These are phyloP conservation scores for Toxostoma redivivum DNA, from an alignment of 2,113 vertebrate genomes.

Conservation along the genomic window DNA sequence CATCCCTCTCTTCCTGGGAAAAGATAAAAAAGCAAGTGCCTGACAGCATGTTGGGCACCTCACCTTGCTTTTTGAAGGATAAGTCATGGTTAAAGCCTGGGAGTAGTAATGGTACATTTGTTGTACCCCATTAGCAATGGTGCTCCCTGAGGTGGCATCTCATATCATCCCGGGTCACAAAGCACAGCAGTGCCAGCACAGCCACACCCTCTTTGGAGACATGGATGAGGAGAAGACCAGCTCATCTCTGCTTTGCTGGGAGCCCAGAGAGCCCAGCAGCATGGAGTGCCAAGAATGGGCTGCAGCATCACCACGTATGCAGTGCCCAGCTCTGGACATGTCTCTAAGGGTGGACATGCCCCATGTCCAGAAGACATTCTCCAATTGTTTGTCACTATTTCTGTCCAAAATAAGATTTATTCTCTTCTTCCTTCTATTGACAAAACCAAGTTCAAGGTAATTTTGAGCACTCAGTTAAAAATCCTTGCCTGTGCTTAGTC, in stretches of 20 bases:
- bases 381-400: neutral
- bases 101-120: neutral
- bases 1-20: neutral
- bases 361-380: neutral
- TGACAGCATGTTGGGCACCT: neutral
- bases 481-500: neutral
- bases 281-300: neutral
- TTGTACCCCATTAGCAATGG: neutral
- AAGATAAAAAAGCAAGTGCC: neutral
- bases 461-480: neutral
- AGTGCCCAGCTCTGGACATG: neutral
- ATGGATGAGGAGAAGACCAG: neutral
- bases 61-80: neutral
- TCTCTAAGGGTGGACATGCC: neutral
- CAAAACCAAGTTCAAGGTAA: neutral
- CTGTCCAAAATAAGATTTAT: neutral
- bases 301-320: rapidly evolving
- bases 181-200: neutral
- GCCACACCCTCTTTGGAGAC: neutral
- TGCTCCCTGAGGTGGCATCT: neutral
- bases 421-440: neutral
- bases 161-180: neutral
- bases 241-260: neutral
- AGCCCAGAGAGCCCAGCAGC: neutral
- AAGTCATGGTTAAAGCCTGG: neutral